phyloP scores from a whole-genome alignment of 2,113 vertebrate genomes.

The Dermatemys mawii region DNA sequence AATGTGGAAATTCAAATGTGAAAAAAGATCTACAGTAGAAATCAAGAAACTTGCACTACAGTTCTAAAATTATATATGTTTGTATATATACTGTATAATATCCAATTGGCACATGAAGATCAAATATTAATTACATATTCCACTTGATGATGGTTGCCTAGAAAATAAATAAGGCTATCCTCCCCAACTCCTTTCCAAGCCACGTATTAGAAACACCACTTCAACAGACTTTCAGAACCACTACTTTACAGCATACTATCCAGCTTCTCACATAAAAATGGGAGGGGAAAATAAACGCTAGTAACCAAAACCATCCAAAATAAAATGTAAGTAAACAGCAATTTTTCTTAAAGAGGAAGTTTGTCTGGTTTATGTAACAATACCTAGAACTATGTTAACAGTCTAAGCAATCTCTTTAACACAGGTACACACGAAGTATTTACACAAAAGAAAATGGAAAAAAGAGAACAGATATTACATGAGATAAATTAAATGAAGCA shows the following conservation, averaged over 20 bases:
- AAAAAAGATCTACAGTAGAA: not conserved
- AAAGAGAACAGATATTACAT: conserved; percentile 75
- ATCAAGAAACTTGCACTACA: not conserved
- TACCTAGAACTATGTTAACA: conserved; percentile 57
- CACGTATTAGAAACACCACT: not conserved
- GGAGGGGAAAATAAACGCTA: conserved; percentile 68
- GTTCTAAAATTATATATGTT: not conserved
- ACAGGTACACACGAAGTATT: conserved; percentile 66
- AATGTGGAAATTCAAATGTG: not conserved
- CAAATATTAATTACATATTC: conserved; percentile 6
- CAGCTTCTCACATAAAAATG: conserved; percentile 71
- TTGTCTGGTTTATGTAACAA: conserved; percentile 63
- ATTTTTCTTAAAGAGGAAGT: conserved; percentile 52
- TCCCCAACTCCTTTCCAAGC: not conserved
- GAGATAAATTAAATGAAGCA: conserved; percentile 80
- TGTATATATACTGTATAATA: conserved; percentile 49
- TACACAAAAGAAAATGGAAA: conserved; percentile 68
- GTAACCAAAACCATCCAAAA: conserved; percentile 68
- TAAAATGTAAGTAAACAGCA: conserved; percentile 50
- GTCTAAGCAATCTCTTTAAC: conserved; percentile 62
- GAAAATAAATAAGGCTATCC: not conserved
- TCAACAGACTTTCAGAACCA: conserved; percentile 57
- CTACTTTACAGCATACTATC: conserved; percentile 68
- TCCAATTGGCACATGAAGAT: not conserved
- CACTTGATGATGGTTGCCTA: not conserved